These are phyloP conservation scores for Lepidurus arcticus DNA, from an alignment of 1,140 invertebrate genomes.

Conservation along the genomic window DNA sequence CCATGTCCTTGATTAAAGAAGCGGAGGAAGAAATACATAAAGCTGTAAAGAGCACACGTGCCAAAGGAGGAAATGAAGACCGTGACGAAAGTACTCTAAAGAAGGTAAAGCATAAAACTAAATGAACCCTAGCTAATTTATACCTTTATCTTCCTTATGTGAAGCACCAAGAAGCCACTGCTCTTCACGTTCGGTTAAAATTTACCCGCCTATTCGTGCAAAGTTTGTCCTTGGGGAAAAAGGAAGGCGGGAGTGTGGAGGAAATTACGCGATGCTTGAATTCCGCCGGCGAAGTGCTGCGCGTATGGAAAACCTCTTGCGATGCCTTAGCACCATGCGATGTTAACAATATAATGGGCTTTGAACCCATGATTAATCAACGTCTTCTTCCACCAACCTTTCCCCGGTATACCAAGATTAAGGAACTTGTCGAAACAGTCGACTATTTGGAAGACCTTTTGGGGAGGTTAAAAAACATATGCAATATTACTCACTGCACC, in stretches of 20 bases:
- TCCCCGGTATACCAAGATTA: slow-evolving; percentile 91
- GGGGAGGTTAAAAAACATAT: slow-evolving; percentile 69
- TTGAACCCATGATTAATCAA: slow-evolving; percentile 93
- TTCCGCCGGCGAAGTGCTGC: not conserved
- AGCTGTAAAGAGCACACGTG: slow-evolving; percentile 52
- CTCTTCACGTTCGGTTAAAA: slow-evolving; percentile 38
- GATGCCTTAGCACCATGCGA: not conserved
- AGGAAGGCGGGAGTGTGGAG: slow-evolving; percentile 40
- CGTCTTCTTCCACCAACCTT: slow-evolving; percentile 93
- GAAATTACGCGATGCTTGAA: not conserved
- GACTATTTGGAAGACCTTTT: slow-evolving; percentile 79
- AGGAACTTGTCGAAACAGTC: slow-evolving; percentile 71
- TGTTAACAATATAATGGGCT: slow-evolving; percentile 58
- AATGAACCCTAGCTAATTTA: not conserved
- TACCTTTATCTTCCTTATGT: not conserved
- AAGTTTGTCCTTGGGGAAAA: slow-evolving; percentile 50
- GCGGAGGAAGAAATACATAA: slow-evolving; percentile 85
- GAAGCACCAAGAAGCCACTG: slow-evolving; percentile 34
- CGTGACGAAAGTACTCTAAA: slow-evolving; percentile 38
- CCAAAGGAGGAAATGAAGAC: slow-evolving; percentile 30
- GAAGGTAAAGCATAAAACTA: not conserved
- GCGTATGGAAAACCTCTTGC: not conserved
- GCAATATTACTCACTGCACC: slow-evolving; percentile 69
- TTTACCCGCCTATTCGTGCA: slow-evolving; percentile 39
- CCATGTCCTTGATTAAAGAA: slow-evolving; percentile 75